Evolutionary conservation across 2,888 invertebrate species (phyloP).

Genomic region (Leptopilina syphax): DNA sequence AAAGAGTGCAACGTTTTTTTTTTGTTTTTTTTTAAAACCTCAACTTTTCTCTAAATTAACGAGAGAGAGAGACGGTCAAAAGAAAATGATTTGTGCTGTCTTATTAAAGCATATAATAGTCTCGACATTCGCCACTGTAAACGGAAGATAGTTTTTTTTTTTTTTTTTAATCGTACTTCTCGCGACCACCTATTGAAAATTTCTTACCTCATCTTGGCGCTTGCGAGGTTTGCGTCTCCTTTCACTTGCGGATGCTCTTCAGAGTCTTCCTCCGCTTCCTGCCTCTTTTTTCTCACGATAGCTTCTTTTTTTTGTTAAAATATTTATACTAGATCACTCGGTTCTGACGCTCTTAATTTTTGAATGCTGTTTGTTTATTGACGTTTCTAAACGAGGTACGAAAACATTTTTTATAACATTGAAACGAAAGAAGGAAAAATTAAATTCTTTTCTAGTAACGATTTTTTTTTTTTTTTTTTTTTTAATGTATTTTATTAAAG

Average conservation of each 20-base stretch:
- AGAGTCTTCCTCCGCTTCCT: constrained; percentile 43
- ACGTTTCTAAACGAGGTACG: no score
- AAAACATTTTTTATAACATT: no score
- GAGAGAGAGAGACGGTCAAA: constrained; percentile 54
- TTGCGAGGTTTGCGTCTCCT: constrained; percentile 42
- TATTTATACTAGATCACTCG: constrained; percentile 12
- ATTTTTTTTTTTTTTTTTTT: no score
- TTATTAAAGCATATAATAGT: constrained; percentile 66
- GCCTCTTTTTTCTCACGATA: constrained; percentile 34
- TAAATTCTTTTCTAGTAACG: no score
- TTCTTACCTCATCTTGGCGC: constrained; percentile 33
- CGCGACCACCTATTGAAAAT: constrained; percentile 29
- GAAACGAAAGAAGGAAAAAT: no score
- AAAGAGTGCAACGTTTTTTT: constrained; percentile 49
- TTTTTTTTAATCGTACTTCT: constrained; percentile 32
- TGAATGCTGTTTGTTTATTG: not conserved
- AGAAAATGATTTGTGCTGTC: constrained; percentile 63
- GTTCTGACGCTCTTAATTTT: constrained; percentile 25
- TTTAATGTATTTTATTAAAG: no score
- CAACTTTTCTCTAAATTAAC: constrained; percentile 60
- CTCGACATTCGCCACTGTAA: constrained; percentile 27
- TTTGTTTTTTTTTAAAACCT: constrained; percentile 37
- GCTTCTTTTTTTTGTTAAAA: constrained; percentile 51
- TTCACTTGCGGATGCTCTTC: constrained; percentile 42
- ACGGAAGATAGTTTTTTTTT: constrained; percentile 9